phyloP scores from a whole-genome alignment of 2,797 vertebrate genomes.

The Macropodus opercularis region DNA sequence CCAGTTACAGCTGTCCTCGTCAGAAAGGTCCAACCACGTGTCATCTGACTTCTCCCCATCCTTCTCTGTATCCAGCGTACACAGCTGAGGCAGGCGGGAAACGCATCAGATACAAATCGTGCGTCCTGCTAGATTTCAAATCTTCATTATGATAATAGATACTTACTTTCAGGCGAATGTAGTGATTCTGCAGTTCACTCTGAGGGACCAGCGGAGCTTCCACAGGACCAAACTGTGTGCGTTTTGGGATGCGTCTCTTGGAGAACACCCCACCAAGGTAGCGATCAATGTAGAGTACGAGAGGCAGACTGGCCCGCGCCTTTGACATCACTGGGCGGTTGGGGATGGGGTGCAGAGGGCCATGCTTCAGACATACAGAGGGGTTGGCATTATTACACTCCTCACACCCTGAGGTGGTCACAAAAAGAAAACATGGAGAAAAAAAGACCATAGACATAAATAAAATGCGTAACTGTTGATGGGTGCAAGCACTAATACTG shows the following conservation, averaged over 20 bases:
- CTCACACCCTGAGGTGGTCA: constrained; percentile 89
- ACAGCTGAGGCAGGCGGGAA: constrained; percentile 62
- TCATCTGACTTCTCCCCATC: constrained; percentile 87
- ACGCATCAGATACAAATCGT: background rate
- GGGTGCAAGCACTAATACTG: too few species aligned
- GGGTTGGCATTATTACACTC: constrained; percentile 92
- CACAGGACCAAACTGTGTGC: constrained; percentile 96
- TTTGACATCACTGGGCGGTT: constrained; percentile 93
- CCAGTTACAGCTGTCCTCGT: constrained; percentile 97
- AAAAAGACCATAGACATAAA: too few species aligned
- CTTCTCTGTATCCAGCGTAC: constrained; percentile 86
- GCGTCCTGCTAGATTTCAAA: too few species aligned
- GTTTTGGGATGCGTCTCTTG: constrained; percentile 95
- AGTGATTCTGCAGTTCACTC: constrained; percentile 88
- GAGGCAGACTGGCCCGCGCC: constrained; percentile 92
- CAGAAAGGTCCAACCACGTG: constrained; percentile 93
- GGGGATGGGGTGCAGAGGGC: constrained; percentile 92
- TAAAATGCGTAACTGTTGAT: too few species aligned
- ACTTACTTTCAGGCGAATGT: constrained; percentile 92
- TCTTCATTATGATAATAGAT: too few species aligned
- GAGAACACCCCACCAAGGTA: constrained; percentile 94
- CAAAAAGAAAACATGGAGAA: background rate
- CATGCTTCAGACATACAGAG: constrained; percentile 90
- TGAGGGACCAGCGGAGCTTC: constrained; percentile 91
- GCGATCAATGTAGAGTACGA: constrained; percentile 94